phyloP scores from a whole-genome alignment of 2,113 vertebrate species.

The Bufo gargarizans region DNA sequence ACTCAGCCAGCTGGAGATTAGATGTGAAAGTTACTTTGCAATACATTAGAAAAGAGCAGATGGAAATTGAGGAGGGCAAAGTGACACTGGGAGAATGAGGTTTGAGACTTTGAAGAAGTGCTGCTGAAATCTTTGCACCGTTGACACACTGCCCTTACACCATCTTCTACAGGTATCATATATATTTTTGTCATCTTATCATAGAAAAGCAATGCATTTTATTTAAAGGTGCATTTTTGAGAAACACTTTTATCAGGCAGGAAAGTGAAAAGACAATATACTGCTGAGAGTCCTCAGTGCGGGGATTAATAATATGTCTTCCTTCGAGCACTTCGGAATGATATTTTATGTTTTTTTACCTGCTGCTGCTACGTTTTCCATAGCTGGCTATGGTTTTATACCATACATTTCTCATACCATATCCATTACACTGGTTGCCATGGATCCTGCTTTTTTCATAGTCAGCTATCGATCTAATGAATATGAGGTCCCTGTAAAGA shows the following conservation, averaged over 20 bases:
- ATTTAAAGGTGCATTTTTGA: neutral
- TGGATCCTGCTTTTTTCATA: too few relatives aligned
- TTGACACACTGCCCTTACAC: neutral
- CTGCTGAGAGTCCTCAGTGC: too few relatives aligned
- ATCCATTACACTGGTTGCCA: too few relatives aligned
- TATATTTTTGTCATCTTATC: neutral
- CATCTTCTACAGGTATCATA: neutral
- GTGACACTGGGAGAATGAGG: conserved; percentile 35
- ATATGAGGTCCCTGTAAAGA: too few relatives aligned
- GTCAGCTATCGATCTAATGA: too few relatives aligned
- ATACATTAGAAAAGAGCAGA: conserved; percentile 53
- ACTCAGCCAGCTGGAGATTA: conserved; percentile 43
- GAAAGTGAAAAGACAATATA: too few relatives aligned
- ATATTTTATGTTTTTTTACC: too few relatives aligned
- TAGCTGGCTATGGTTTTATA: too few relatives aligned
- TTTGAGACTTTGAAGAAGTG: conserved; percentile 26
- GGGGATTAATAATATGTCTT: too few relatives aligned
- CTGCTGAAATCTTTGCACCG: conserved; percentile 12
- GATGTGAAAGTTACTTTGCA: conserved; percentile 52
- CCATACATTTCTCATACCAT: too few relatives aligned
- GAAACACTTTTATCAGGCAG: neutral
- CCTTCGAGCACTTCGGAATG: too few relatives aligned
- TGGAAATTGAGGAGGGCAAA: conserved; percentile 51
- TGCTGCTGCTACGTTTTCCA: too few relatives aligned
- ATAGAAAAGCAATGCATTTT: neutral